Percentiles rank a stretch among this genome's conserved stretches.
Evolutionary conservation across 2,888 invertebrate species (phyloP).

Genomic region (Aquatica leii): DNA sequence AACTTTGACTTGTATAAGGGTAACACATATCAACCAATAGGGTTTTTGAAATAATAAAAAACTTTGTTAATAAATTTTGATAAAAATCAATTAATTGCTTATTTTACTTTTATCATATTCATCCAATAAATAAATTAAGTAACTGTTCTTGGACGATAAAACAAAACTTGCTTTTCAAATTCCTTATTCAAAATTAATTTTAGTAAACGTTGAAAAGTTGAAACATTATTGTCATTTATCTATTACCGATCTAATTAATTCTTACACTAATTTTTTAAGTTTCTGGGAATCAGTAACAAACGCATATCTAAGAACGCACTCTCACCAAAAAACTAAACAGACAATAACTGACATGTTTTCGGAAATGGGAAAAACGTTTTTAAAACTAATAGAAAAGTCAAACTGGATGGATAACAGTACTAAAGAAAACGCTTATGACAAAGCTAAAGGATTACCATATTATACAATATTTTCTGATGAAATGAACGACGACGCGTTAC

Average conservation of each 20-base stretch:
- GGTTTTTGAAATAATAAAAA: too few relatives aligned
- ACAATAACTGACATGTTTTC: neutral
- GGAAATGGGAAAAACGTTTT: neutral
- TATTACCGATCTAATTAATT: too few relatives aligned
- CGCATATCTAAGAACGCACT: slow-evolving; percentile 1
- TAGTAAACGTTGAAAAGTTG: neutral
- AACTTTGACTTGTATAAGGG: too few relatives aligned
- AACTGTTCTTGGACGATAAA: too few relatives aligned
- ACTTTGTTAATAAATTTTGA: too few relatives aligned
- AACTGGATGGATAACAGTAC: slow-evolving; percentile 52
- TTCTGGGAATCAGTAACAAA: slow-evolving; percentile 12
- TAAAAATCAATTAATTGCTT: too few relatives aligned
- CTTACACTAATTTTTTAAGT: slow-evolving; percentile 1
- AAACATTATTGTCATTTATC: neutral
- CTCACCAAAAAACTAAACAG: neutral
- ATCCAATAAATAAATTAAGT: too few relatives aligned
- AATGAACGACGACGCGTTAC: slow-evolving; percentile 63
- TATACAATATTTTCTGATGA: slow-evolving; percentile 65
- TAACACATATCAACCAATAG: too few relatives aligned
- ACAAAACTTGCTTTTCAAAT: too few relatives aligned
- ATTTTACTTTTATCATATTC: too few relatives aligned
- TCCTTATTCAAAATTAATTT: slow-evolving; percentile 5
- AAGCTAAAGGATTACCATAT: slow-evolving; percentile 69
- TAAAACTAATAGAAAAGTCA: slow-evolving; percentile 2
- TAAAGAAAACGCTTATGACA: slow-evolving; percentile 50